These are phyloP conservation scores for Okamejei kenojei DNA, from an alignment of 2,797 vertebrate genomes.

Conservation along the genomic window DNA sequence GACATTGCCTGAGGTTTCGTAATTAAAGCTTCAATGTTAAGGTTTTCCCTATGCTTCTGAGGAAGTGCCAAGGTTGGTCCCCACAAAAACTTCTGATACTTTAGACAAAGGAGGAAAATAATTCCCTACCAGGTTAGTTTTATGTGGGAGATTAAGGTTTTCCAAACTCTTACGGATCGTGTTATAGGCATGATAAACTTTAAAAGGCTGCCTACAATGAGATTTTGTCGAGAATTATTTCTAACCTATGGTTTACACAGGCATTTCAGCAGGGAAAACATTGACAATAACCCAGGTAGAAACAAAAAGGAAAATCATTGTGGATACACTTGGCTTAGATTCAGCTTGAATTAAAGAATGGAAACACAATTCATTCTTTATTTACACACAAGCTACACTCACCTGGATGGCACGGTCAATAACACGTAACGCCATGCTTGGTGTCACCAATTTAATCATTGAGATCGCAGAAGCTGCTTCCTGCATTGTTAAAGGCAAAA, in stretches of 20 bases:
- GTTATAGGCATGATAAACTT: neutral
- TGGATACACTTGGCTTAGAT: neutral
- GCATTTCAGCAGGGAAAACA: neutral
- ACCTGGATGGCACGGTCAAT: constrained; percentile 51
- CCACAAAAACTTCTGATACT: neutral
- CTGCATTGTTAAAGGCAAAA: constrained; percentile 42
- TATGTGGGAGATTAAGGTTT: neutral
- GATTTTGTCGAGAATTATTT: neutral
- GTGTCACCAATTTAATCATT: constrained; percentile 52
- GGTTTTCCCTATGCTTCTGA: no score
- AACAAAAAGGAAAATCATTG: neutral
- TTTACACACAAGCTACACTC: constrained; percentile 16
- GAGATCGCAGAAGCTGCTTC: constrained; percentile 53
- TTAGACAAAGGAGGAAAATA: neutral
- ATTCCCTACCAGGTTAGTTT: neutral
- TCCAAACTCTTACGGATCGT: neutral
- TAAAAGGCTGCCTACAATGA: neutral
- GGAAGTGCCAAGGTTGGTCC: neutral
- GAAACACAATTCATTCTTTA: neutral
- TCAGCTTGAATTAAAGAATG: neutral
- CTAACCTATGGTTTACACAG: neutral
- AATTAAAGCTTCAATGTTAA: neutral
- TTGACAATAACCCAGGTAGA: no score
- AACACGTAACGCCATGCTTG: constrained; percentile 46
- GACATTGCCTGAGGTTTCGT: no score